Percentiles rank a stretch among this genome's conserved stretches.
Conservation (phyloP, 1,140 invertebrate species). For the Conus betulinus region DNA sequence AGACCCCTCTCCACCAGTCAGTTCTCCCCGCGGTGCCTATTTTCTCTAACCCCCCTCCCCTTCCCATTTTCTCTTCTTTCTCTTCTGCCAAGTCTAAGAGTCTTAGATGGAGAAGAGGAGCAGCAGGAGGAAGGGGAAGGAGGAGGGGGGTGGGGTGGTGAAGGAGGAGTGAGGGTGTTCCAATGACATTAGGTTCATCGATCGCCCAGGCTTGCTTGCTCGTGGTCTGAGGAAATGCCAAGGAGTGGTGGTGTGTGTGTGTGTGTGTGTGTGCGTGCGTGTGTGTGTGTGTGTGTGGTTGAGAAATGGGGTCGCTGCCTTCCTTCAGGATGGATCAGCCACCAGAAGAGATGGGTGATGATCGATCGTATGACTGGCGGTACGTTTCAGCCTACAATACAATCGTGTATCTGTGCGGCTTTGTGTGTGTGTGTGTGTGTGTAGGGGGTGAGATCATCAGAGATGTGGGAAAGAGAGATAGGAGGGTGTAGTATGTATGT, state of each 20-base stretch:
- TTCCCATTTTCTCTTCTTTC: slow-evolving; percentile 12
- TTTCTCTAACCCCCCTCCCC: neutral
- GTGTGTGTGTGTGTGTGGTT: no score
- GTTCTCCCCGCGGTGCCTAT: neutral
- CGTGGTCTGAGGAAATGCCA: neutral
- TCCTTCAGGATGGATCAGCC: no score
- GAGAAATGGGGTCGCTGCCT: no score
- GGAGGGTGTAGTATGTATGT: neutral
- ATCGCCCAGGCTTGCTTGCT: neutral
- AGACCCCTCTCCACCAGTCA: no score
- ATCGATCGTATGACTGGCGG: no score
- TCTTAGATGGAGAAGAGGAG: neutral
- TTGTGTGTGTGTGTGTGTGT: no score
- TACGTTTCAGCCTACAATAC: no score
- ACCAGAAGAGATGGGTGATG: no score
- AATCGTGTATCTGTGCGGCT: no score
- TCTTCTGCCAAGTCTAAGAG: slow-evolving; percentile 4
- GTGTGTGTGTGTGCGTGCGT: no score
- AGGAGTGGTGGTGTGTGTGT: no score
- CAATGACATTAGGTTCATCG: neutral
- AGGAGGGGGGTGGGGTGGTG: neutral
- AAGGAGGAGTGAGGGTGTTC: neutral
- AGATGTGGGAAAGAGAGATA: neutral
- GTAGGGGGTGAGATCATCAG: neutral
- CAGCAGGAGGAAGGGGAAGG: neutral